Conservation (phyloP, 2,797 vertebrate genomes). For the Semotilus atromaculatus region DNA sequence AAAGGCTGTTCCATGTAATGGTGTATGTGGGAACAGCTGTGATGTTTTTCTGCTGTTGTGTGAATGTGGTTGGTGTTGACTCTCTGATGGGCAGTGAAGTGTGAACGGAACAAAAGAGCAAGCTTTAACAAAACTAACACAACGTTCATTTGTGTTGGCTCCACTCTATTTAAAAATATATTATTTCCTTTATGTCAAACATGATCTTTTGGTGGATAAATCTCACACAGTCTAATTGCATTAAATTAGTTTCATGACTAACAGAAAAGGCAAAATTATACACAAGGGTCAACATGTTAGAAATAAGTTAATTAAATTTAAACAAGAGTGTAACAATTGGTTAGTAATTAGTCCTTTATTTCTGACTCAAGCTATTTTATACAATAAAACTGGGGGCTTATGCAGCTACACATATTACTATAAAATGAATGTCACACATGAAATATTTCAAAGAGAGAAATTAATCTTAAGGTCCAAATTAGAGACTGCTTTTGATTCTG, state of each 20-base stretch:
- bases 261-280: background rate
- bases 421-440: background rate
- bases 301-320: background rate
- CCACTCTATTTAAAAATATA: background rate
- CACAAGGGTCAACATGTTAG: background rate
- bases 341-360: background rate
- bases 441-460: slow-evolving; percentile 12
- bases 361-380: background rate
- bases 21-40: slow-evolving; percentile 36
- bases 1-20: slow-evolving; percentile 11
- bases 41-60: slow-evolving; percentile 43
- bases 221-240: background rate
- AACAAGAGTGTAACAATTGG: background rate
- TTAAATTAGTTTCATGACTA: background rate
- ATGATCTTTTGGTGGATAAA: background rate
- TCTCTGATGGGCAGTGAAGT: slow-evolving; percentile 48
- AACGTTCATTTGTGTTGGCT: background rate
- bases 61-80: slow-evolving; percentile 20
- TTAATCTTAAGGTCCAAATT: slow-evolving; percentile 15
- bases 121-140: background rate
- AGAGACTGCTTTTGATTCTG: background rate
- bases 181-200: background rate
- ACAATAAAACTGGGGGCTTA: background rate
- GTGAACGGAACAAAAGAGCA: slow-evolving; percentile 31
- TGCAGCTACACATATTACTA: background rate